Evolutionary conservation across 1,140 invertebrate genomes (phyloP), one percentile per base, ranked within the genome.

Genomic region (Aphis gossypii): DNA sequence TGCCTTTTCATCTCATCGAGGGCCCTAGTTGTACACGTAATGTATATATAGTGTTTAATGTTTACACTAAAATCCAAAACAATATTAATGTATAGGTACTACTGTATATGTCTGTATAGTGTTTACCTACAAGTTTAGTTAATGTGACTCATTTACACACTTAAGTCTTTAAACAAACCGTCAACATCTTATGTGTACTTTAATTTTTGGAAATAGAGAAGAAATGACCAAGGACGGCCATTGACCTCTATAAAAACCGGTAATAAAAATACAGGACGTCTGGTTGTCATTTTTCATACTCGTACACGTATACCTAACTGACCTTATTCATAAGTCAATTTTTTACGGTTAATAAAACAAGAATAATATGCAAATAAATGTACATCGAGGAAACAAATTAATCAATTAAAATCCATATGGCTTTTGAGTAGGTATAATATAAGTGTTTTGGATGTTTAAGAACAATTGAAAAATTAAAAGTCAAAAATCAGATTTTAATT

Each of bases 271-370:
- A 89, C 87, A 56, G 48, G 87, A 89, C 48, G 87, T 54, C 87
- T 56, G 87, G 87, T 89, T 89, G 87, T 89, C 87, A 89, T 89
- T 89, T 88, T 89, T 89, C 87, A 89, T 89, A 89, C 87, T 89
- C 35, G 51, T 56, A 41, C 87, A 89, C 51, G 87, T 89, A 88
- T 86, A 87, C 46, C 35, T 89, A 54, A 56, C 87, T 89, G 87
- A 89, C 87, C 87, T 89, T 89, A 89, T 89, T 89, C 51, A 38
- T 89, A 54, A 89, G 87, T 89, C 51, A 89, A 89, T 89, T 89
- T 89, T n/a, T 30, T 89, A 89, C 38, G n/a, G 87, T 38, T 35
- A 89, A 56, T 56, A 56, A 35, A 56, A 89, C 23, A 25, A 56
- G n/a, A 89, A 35, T 48, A 88, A 88, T 54, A 89, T 89, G 48